Conservation (phyloP, 2,888 invertebrate genomes). For the Alviniconcha strummeri region DNA sequence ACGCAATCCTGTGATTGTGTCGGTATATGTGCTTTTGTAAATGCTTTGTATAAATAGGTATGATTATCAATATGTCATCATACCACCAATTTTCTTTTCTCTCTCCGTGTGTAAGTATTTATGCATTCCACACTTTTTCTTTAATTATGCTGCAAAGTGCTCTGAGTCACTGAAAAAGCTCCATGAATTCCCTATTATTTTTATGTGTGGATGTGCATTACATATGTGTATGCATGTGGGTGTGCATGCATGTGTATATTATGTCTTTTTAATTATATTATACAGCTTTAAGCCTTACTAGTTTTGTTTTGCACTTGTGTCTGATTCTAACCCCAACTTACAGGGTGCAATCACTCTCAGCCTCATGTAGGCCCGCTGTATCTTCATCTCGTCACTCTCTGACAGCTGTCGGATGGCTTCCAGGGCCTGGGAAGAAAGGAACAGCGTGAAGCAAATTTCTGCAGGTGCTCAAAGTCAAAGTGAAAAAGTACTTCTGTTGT, state of each 20-base stretch:
- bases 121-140: no score
- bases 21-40: no score
- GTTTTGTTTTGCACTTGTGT: neutral
- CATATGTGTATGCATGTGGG: neutral
- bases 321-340: conserved; percentile 37
- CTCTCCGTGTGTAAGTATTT: neutral
- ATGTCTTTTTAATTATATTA: neutral
- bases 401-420: conserved; percentile 92
- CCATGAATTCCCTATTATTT: no score
- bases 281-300: neutral
- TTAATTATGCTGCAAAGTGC: no score
- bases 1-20: no score
- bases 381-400: conserved; percentile 82
- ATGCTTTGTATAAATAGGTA: no score
- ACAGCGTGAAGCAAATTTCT: neutral
- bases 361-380: conserved; percentile 97
- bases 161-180: no score
- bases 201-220: neutral
- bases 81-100: no score
- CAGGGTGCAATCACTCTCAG: conserved; percentile 83
- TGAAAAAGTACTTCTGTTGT: no score
- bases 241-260: neutral
- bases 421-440: conserved; percentile 79
- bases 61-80: no score
- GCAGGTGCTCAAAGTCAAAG: no score